These are phyloP conservation scores for Campaea margaritaria DNA, from an alignment of 2,888 invertebrate species.

Conservation along the genomic window DNA sequence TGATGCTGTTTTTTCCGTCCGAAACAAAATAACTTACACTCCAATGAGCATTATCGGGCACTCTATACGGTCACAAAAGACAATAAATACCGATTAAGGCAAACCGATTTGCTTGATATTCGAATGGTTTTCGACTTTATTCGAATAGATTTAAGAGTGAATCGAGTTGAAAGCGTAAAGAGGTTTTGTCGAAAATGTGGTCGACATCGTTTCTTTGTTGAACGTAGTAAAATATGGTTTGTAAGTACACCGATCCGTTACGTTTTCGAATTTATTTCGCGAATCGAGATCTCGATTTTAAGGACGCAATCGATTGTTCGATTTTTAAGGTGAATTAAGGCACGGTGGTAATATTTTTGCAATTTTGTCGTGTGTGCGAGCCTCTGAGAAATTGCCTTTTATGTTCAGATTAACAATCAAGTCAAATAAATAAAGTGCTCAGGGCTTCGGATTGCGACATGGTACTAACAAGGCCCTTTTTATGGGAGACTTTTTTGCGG, in stretches of 20 bases:
- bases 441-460: slow-evolving; percentile 11
- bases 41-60: slow-evolving; percentile 72
- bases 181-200: slow-evolving; percentile 44
- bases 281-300: slow-evolving; percentile 53
- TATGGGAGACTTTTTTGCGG: not conserved
- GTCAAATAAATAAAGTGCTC: slow-evolving; percentile 32
- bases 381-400: slow-evolving; percentile 28
- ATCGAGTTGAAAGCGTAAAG: slow-evolving; percentile 1
- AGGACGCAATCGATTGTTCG: slow-evolving; percentile 46
- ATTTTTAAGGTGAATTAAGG: slow-evolving; percentile 37
- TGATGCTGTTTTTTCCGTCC: slow-evolving; percentile 58
- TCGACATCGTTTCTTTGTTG: slow-evolving; percentile 46
- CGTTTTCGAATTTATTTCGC: slow-evolving; percentile 51
- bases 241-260: slow-evolving; percentile 48
- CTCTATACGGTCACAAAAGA: slow-evolving; percentile 71
- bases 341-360: slow-evolving; percentile 23
- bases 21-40: slow-evolving; percentile 74
- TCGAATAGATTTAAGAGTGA: slow-evolving; percentile 15
- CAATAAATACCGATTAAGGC: slow-evolving; percentile 66
- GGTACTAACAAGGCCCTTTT: slow-evolving; percentile 16
- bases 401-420: slow-evolving; percentile 32
- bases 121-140: slow-evolving; percentile 30
- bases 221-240: slow-evolving; percentile 45
- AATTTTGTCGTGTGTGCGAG: slow-evolving; percentile 29
- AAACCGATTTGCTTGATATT: slow-evolving; percentile 25